Evolutionary conservation across 2,113 vertebrate genomes (phyloP), one percentile per base, ranked within the genome.

Genomic region (Trematocara macrostoma): DNA sequence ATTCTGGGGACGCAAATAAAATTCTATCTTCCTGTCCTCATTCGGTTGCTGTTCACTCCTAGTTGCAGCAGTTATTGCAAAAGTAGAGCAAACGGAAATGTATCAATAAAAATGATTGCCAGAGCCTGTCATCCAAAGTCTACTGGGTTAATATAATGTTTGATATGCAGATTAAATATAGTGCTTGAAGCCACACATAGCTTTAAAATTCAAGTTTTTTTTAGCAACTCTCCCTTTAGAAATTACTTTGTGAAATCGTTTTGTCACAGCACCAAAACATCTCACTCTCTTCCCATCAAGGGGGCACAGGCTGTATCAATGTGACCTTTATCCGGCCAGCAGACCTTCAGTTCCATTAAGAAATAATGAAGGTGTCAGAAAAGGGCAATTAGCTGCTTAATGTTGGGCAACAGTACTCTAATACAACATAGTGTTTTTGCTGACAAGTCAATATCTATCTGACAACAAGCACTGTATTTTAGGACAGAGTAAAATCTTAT

Each of bases 301-400:
- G 11, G 78, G 64, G 78, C 18, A 85, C 82, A 8, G 74, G 74
- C 88, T 82, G 79, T 84, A 88, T 93, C 80, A 88, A 90, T 61
- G 85, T 95, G 95, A 96, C 96, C 96, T 96, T 96, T 95, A 87
- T 90, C 74, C 79, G 85, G 89, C 88, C 91, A 90, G 84, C 91
- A 89, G 89, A 89, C 93, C 92, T 91, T 89, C 89, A 52, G 20
- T 95, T 93, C 91, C 92, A 93, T 95, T 94, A 94, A 89, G 91
- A 81, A 92, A 93, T 96, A 95, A 96, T 96, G 93, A 91, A 95
- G 90, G 92, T 94, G 91, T 95, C 93, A 85, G 94, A 92, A 91
- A 94, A 94, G 94, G 94, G 92, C 95, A 95, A 96, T 96, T 96
- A 96, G 93, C 91, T 94, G 88, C 94, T 82, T 94, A 95, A 96